Evolutionary conservation across 2,888 invertebrate species (phyloP), one percentile per base, ranked within the genome.

Genomic region (Scaeva pyrastri): DNA sequence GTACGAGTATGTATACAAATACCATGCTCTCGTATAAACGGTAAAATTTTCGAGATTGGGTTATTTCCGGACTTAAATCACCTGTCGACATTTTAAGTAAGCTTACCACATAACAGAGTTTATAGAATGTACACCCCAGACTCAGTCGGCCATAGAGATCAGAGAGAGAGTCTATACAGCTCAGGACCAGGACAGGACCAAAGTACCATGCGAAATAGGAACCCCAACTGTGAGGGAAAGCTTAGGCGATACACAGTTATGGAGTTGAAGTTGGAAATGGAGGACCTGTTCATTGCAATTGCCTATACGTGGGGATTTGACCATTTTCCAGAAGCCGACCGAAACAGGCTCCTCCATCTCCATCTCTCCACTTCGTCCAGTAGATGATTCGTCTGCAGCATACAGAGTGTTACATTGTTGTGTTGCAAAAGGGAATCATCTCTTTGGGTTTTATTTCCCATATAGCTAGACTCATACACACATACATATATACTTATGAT

Each of bases 41-140:
- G 77, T 75, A 78, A 80, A 73, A 83, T 81, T 80, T 68, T 75
- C 71, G 87, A 85, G 87, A 88, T 88, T 88, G 87, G 87, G 88
- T 88, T 88, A 88, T 88, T 88, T 88, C 88, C 88, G 88, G 87
- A 81, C 82, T 88, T 88, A 88, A 88, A 88, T 88, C 87, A 88
- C 88, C 88, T 88, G 88, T 88, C 88, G 88, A 88, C 87, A 85
- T 85, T 87, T 87, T 82, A 88, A 88, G 87, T 87, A 88, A 88
- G 82, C 84, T 88, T 77, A 88, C 88, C 88, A 82, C 88, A 88
- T 74, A 81, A 71, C 77, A 78, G 73, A 66, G 82, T 74, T 62
- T 64, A 64, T 71, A 26, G 71, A 62, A 41, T 68, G 68, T 58
- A 62, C 62, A 45, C 16, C 11, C 36, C 26, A 60, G 31, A 56